These are phyloP conservation scores for Melanotaenia duboulayi DNA, from an alignment of 2,113 vertebrate species.

Conservation along the genomic window DNA sequence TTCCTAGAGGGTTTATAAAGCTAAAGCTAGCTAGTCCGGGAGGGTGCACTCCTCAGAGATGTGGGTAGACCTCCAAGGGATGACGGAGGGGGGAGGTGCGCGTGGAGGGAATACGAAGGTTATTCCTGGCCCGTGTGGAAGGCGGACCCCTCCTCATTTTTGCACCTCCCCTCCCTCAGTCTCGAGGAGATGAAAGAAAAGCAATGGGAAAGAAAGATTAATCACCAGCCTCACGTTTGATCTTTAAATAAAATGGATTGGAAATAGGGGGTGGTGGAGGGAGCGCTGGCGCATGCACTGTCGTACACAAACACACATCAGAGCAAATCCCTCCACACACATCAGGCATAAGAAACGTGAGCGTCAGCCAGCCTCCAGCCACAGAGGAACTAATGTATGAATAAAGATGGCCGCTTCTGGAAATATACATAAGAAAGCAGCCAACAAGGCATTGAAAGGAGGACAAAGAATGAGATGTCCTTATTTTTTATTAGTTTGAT, in stretches of 20 bases:
- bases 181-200: constrained; percentile 80
- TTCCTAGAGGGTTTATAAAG: constrained; percentile 29
- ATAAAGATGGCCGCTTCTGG: constrained; percentile 78
- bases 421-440: constrained; percentile 71
- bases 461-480: constrained; percentile 35
- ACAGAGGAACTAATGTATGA: constrained; percentile 76
- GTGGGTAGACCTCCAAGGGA: constrained; percentile 54
- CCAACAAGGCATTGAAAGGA: constrained; percentile 60
- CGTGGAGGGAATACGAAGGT: constrained; percentile 53
- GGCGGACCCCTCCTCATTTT: constrained; percentile 65
- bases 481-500: constrained; percentile 27
- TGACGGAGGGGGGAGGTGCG: constrained; percentile 26
- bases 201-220: constrained; percentile 76
- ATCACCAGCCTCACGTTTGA: constrained; percentile 83
- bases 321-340: constrained; percentile 14
- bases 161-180: constrained; percentile 56
- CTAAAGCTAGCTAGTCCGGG: constrained; percentile 29
- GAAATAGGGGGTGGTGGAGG: constrained; percentile 65
- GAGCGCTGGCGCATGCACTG: constrained; percentile 59
- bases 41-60: constrained; percentile 41
- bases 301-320: constrained; percentile 40
- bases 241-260: constrained; percentile 85
- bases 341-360: constrained; percentile 53
- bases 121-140: constrained; percentile 70
- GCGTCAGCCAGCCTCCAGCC: constrained; percentile 67